phyloP scores from a whole-genome alignment of 2,888 invertebrate species.

The Listrodromus nycthemerus region DNA sequence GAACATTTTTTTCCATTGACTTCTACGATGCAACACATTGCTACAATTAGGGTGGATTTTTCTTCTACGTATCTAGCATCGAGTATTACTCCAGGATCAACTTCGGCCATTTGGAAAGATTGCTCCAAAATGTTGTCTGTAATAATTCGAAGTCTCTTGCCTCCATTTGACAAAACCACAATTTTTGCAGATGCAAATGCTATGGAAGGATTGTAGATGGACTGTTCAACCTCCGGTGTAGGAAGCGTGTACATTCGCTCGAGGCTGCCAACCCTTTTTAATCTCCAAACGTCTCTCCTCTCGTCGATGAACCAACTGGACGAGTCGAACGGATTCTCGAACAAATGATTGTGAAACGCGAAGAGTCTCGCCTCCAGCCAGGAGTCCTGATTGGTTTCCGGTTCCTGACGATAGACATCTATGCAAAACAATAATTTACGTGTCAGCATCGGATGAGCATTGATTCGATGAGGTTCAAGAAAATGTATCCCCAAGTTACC shows the following conservation, averaged over 20 bases:
- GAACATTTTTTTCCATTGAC: conserved; percentile 77
- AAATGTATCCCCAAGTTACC: conserved; percentile 68
- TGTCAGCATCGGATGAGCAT: not conserved
- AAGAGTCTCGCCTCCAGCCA: conserved; percentile 81
- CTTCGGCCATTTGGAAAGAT: conserved; percentile 66
- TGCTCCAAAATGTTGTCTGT: conserved; percentile 53
- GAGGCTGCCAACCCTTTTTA: conserved; percentile 69
- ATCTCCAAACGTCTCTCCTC: conserved; percentile 75
- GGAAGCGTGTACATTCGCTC: conserved; percentile 68
- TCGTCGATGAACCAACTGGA: conserved; percentile 81
- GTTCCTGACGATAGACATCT: conserved; percentile 79
- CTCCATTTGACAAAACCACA: conserved; percentile 75
- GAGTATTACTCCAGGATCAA: conserved; percentile 78
- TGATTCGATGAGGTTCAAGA: conserved; percentile 31
- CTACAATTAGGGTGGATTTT: conserved; percentile 73
- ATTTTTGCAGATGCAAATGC: conserved; percentile 77
- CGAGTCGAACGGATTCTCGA: conserved; percentile 79
- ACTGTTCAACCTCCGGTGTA: conserved; percentile 32
- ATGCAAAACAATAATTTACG: conserved; percentile 53
- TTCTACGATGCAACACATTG: conserved; percentile 74
- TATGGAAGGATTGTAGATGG: conserved; percentile 79
- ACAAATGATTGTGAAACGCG: conserved; percentile 82
- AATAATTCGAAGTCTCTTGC: conserved; percentile 74
- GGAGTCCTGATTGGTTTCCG: conserved; percentile 78
- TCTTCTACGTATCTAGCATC: conserved; percentile 74